Percentiles rank a stretch among this genome's conserved stretches.
phyloP scores from a whole-genome alignment of 2,888 invertebrate species.

The Ophion costatus region DNA sequence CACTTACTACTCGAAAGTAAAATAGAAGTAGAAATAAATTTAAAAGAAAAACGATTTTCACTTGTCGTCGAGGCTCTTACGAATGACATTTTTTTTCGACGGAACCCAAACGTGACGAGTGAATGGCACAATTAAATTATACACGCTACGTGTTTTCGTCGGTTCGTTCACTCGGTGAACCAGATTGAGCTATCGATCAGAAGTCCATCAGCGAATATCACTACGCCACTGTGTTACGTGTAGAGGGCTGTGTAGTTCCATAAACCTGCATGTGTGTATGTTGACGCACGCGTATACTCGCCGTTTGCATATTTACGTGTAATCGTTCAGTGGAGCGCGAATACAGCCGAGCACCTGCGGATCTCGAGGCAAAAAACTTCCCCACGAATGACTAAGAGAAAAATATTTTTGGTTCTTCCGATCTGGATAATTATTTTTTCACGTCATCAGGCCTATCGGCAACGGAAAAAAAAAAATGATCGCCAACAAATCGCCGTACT shows the following conservation, averaged over 20 bases:
- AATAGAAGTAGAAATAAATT: background rate
- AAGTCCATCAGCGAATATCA: constrained; percentile 47
- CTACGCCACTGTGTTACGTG: constrained; percentile 33
- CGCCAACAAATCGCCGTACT: too few species aligned
- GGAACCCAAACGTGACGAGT: background rate
- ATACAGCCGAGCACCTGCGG: background rate
- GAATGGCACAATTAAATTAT: constrained; percentile 9
- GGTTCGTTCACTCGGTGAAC: constrained; percentile 41
- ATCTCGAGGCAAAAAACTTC: background rate
- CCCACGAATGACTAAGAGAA: background rate
- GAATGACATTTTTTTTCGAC: background rate
- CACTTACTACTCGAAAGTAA: background rate
- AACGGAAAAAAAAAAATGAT: too few species aligned
- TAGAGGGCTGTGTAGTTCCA: too few species aligned
- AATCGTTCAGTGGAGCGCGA: constrained; percentile 19
- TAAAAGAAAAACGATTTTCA: background rate
- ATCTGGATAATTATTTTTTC: too few species aligned
- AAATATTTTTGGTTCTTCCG: too few species aligned
- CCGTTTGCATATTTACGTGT: background rate
- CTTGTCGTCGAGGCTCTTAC: too few species aligned
- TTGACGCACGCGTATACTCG: background rate
- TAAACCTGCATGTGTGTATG: background rate
- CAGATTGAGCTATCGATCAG: constrained; percentile 63
- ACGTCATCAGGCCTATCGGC: too few species aligned
- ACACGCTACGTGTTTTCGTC: constrained; percentile 15